phyloP scores from a whole-genome alignment of 2,113 vertebrate species.

The Macaca fascicularis region DNA sequence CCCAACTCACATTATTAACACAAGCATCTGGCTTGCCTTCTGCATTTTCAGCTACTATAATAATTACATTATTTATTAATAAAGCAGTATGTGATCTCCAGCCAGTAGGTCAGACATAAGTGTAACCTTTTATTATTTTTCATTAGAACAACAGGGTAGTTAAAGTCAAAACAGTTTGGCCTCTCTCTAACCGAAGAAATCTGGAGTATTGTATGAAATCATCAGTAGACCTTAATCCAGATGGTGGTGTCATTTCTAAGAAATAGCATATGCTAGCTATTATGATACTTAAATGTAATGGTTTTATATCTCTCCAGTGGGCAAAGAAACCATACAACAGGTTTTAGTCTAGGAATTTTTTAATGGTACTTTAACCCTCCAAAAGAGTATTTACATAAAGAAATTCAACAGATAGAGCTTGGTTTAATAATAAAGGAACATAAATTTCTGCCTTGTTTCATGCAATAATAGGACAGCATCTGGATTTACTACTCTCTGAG shows the following conservation, averaged over 20 bases:
- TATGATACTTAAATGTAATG: conserved; percentile 90
- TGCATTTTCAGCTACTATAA: conserved; percentile 52
- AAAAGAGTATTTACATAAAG: conserved; percentile 82
- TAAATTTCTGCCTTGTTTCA: conserved; percentile 78
- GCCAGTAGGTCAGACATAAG: conserved; percentile 65
- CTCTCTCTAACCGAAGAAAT: conserved; percentile 72
- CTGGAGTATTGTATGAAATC: conserved; percentile 86
- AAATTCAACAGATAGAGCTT: conserved; percentile 79
- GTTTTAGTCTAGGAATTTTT: conserved; percentile 82
- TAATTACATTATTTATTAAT: conserved; percentile 74
- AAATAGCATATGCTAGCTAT: conserved; percentile 91
- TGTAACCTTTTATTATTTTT: conserved; percentile 75
- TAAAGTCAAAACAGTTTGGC: conserved; percentile 69
- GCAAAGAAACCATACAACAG: conserved; percentile 83
- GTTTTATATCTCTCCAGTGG: conserved; percentile 88
- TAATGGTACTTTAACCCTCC: conserved; percentile 82
- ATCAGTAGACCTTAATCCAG: conserved; percentile 88
- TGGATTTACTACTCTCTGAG: conserved; percentile 80
- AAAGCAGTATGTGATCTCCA: conserved; percentile 66
- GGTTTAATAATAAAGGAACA: conserved; percentile 79
- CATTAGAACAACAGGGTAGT: conserved; percentile 66
- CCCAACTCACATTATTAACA: conserved; percentile 17
- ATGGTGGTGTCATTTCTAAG: conserved; percentile 89
- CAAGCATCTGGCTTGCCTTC: conserved; percentile 58
- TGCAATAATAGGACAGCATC: conserved; percentile 69